Evolutionary conservation across 2,113 vertebrate genomes (phyloP), one percentile per base, ranked within the genome.

Genomic region (Lucifuga dentata): DNA sequence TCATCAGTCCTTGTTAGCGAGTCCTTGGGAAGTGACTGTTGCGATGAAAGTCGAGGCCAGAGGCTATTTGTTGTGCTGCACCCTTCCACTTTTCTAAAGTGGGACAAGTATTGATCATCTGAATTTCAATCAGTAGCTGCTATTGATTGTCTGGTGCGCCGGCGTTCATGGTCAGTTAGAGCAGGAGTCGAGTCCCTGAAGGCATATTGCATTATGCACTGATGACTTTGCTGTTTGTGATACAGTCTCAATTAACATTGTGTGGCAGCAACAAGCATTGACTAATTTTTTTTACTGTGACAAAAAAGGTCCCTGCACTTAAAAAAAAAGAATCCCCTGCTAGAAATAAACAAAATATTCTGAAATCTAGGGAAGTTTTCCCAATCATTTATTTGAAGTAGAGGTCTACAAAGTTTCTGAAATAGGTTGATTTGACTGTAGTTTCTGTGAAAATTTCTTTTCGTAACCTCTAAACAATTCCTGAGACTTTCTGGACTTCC

Each of bases 21-120:
- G 64, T 71, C 52, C 61, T 48, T 23, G 55, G 48, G 15, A 17
- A 38, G 33, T 16, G 48, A 29, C 50, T 32, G 48, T 63, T 65
- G 2, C 2, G 65, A 50, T 40, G 51, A 35, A 55, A 50, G 36
- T 38, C 2, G 9, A 65, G 59, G 36, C 68, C 45, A 8, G 10
- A 17, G 75, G 77, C 64, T 23, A 5, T 84, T 80, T 72, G 68
- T 81, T 74, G 39, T 39, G 59, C 49, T 65, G 23, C 74, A 8
- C 69, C 50, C 57, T 1, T 33, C 24, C 53, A 20, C 53, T 67
- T 48, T 52, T 20, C 26, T 57, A 74, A 88, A 86, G 69, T 76
- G 74, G 83, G 81, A 61, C 85, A 58, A 29, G 45, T 80, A 86
- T 84, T 6, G 87, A 89, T 16, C 50, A 39, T 76, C 32, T 82